Base-by-base conservation (phyloP, 35 echinoderm and acorn worm species). In the Diadema setosum region DNA sequence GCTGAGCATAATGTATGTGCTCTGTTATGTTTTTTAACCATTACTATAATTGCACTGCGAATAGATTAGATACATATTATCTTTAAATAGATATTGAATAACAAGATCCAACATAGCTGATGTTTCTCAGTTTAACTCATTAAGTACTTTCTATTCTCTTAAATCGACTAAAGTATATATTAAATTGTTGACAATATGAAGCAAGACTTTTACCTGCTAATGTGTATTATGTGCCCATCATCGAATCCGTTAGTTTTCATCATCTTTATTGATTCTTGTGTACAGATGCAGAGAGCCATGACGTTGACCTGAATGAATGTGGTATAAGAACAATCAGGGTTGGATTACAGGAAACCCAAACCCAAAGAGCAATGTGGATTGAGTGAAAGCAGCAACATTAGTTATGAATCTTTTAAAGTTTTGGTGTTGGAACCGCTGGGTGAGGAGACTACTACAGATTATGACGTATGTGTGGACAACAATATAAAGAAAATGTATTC, bases 181-280 rank as follows among this genome's bases (percentile, higher is more conserved):
- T n/a, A n/a, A n/a, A n/a, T n/a, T n/a, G n/a, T n/a, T n/a, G n/a
- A n/a, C n/a, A n/a, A n/a, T n/a, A n/a, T n/a, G n/a, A n/a, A n/a
- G n/a, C n/a, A n/a, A n/a, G n/a, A n/a, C n/a, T n/a, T 41, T 42
- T 18, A 78, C 73, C 73, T 78, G 37, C 44, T 78, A 15, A 78
- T 26, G 44, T 78, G 73, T 78, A 78, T 78, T 7, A 78, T 44
- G 21, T 78, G 73, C 44, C 73, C 73, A 78, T 78, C 73, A 78
- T 78, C 37, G 1, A 78, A 34, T 16, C 44, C 25, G 12, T 78
- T 78, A 3, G 39, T 41, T 21, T 41, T 26, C 73, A 78, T 78
- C n/a, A 78, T 33, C 20, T 78, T 78, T 9, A 78, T 44, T 39
- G 73, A 78, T 8, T 78, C 37, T 25, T 78, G 73, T 9, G 73